Conservation (phyloP, 2,797 vertebrate genomes). For the Hippoglossus hippoglossus region DNA sequence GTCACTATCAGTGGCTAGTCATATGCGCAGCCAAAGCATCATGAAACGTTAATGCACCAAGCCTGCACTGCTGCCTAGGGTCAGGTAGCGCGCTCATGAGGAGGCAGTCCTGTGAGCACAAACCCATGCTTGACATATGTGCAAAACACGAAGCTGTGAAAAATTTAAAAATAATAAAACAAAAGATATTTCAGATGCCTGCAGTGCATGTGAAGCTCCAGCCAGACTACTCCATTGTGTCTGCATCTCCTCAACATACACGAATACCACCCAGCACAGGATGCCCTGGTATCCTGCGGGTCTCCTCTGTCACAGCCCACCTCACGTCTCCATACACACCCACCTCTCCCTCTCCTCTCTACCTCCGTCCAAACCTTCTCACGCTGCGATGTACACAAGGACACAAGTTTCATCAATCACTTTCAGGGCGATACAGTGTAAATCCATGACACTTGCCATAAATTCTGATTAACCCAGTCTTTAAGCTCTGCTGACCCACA, state of each 20-base stretch:
- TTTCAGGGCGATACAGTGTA: constrained; percentile 9
- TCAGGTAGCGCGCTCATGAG: constrained; percentile 17
- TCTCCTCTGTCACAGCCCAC: constrained; percentile 58
- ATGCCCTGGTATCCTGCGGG: constrained; percentile 77
- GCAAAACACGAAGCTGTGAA: constrained; percentile 1
- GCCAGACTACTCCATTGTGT: constrained; percentile 25
- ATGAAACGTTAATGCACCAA: constrained; percentile 73
- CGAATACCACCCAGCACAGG: constrained; percentile 60
- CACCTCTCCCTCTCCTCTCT: constrained; percentile 9
- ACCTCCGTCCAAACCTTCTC: not conserved
- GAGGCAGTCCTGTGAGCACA: not conserved
- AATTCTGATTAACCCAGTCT: constrained; percentile 8
- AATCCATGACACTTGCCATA: constrained; percentile 23
- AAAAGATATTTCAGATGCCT: constrained; percentile 1
- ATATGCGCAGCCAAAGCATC: constrained; percentile 46
- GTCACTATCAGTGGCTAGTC: constrained; percentile 68
- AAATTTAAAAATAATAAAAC: constrained; percentile 5
- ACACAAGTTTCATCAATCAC: constrained; percentile 5
- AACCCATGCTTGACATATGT: not conserved
- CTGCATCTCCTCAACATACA: constrained; percentile 41
- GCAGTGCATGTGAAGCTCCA: constrained; percentile 15
- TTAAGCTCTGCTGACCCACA: constrained; percentile 6
- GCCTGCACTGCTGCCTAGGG: constrained; percentile 45
- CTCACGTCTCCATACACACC: constrained; percentile 24
- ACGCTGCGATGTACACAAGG: constrained; percentile 7